A percentile compares a stretch with the other conserved stretches of the same genome.
Evolutionary conservation across 2,888 invertebrate genomes (phyloP).

Genomic region (Drosophila pseudotalamancana): DNA sequence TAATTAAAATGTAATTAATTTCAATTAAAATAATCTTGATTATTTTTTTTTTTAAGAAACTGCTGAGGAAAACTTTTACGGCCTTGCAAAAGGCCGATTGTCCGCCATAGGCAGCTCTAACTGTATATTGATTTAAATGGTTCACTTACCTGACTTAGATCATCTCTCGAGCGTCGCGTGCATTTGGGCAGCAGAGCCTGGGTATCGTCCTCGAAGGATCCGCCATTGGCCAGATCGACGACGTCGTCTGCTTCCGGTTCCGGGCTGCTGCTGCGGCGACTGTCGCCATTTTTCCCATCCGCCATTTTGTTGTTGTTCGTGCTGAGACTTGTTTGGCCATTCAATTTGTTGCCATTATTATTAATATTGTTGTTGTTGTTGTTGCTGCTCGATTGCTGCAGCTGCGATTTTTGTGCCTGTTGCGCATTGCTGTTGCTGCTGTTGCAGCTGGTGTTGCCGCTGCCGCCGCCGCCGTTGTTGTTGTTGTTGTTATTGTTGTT

Average conservation of each 20-base stretch:
- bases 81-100: no score
- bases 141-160: constrained; percentile 84
- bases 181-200: constrained; percentile 83
- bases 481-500: constrained; percentile 27
- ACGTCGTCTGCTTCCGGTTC: constrained; percentile 59
- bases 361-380: constrained; percentile 50
- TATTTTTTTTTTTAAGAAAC: no score
- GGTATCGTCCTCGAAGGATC: constrained; percentile 83
- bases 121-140: no score
- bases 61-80: no score
- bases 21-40: no score
- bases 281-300: constrained; percentile 47
- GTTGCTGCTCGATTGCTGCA: constrained; percentile 57
- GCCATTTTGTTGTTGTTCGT: constrained; percentile 34
- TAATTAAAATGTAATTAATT: no score
- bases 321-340: constrained; percentile 66
- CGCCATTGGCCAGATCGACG: constrained; percentile 79
- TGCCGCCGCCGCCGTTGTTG: constrained; percentile 33
- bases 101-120: no score
- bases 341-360: constrained; percentile 51
- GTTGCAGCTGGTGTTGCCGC: constrained; percentile 53
- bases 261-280: constrained; percentile 61
- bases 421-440: constrained; percentile 54
- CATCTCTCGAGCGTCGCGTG: constrained; percentile 83
- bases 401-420: constrained; percentile 61